phyloP scores from a whole-genome alignment of 2,888 invertebrate species.

The Drosophila suboccidentalis region DNA sequence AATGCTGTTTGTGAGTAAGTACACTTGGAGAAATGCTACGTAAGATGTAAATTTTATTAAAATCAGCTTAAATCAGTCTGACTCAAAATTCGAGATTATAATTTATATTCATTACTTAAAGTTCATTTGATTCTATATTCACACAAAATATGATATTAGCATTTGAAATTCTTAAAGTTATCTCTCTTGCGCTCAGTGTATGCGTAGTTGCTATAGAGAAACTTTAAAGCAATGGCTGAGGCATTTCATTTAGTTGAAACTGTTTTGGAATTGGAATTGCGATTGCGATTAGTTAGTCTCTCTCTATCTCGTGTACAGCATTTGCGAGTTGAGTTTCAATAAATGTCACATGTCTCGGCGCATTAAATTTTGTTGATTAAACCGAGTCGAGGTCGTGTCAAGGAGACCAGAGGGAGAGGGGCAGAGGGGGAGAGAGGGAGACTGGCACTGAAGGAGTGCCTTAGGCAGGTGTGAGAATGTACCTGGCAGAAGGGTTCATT shows the following conservation, averaged over 20 bases:
- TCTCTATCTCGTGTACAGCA: constrained; percentile 14
- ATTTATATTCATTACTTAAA: background rate
- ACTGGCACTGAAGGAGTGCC: constrained; percentile 5
- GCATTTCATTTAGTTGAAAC: constrained; percentile 16
- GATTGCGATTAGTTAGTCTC: constrained; percentile 56
- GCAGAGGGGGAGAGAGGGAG: background rate
- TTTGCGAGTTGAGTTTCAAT: constrained; percentile 65
- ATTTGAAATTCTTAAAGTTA: background rate
- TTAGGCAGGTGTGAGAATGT: constrained; percentile 14
- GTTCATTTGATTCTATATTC: background rate
- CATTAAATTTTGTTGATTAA: constrained; percentile 73
- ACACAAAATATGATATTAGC: background rate
- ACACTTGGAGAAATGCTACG: background rate
- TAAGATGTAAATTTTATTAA: background rate
- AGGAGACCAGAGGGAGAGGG: constrained; percentile 8
- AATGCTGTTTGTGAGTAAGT: too few relatives aligned
- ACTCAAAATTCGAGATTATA: background rate
- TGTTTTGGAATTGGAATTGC: constrained; percentile 20
- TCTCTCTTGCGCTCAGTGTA: constrained; percentile 15
- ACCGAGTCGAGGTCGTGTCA: constrained; percentile 45
- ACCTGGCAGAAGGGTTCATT: constrained; percentile 69
- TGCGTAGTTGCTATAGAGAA: background rate
- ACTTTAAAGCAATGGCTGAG: constrained; percentile 22
- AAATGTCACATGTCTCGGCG: constrained; percentile 72
- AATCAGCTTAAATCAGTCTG: background rate